Percentiles rank a stretch among this genome's conserved stretches.
Conservation (phyloP, 2,888 invertebrate genomes). For the Eubasilissa splendida region DNA sequence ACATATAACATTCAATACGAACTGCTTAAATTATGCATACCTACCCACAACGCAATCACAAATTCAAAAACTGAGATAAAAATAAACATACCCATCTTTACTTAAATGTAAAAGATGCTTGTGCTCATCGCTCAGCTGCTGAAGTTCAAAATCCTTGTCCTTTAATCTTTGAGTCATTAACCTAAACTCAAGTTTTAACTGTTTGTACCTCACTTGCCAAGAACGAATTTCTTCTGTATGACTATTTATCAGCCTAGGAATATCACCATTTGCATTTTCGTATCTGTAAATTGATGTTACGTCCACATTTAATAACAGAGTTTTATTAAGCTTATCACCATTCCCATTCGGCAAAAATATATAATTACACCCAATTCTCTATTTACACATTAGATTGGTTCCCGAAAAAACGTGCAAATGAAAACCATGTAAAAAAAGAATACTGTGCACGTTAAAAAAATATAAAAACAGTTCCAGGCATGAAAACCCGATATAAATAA, state of each 20-base stretch:
- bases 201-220: slow-evolving; percentile 80
- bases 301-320: too few relatives aligned
- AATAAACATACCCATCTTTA: slow-evolving; percentile 75
- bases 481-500: too few relatives aligned
- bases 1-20: too few relatives aligned
- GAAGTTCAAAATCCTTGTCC: slow-evolving; percentile 79
- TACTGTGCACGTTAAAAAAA: too few relatives aligned
- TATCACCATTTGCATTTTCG: slow-evolving; percentile 84
- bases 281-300: slow-evolving; percentile 67
- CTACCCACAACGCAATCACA: too few relatives aligned
- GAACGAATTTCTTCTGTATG: slow-evolving; percentile 85
- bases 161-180: slow-evolving; percentile 78
- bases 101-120: slow-evolving; percentile 80
- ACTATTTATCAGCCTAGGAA: slow-evolving; percentile 82
- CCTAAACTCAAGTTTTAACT: slow-evolving; percentile 76
- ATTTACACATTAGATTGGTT: too few relatives aligned
- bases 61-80: background rate
- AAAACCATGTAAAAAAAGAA: slow-evolving; percentile 54
- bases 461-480: too few relatives aligned
- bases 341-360: too few relatives aligned
- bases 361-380: too few relatives aligned
- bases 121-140: slow-evolving; percentile 78
- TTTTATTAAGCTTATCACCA: too few relatives aligned
- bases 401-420: background rate
- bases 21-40: too few relatives aligned